Base-by-base conservation (phyloP, 1,140 invertebrate genomes). In the Chymomyza costata region DNA sequence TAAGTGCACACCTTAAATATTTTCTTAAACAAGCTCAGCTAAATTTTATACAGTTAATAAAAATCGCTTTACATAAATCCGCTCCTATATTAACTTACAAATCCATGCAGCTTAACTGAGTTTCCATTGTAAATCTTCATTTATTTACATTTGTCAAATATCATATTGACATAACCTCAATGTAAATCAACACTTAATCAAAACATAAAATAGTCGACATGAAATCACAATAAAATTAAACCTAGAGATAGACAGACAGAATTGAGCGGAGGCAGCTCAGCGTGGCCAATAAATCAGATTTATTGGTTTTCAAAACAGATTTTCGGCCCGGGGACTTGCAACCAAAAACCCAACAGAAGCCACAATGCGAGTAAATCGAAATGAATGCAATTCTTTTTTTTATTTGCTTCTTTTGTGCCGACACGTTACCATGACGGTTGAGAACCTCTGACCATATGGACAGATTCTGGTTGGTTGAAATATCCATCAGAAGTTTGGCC, bases 271-370 rank as follows among this genome's bases (percentile, higher is more conserved):
- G 28, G 47, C 13, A 32, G 28, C 45, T 57, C n/a, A 45, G 47
- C 60, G 17, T 46, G 37, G 64, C 73, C 68, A 81, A 80, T 80
- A 80, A 80, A 73, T 73, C 74, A 68, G 73, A 81, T 81, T 80
- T 80, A 80, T 80, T 80, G 73, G 74, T 80, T 80, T 81, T 81
- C 60, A 81, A 73, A 81, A 73, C 73, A 80, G 73, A 80, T 80
- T 80, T 71, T 60, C 67, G 37, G 44, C 46, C 46, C n/a, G n/a
- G n/a, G n/a, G n/a, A n/a, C n/a, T n/a, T n/a, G n/a, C n/a, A n/a
- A n/a, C n/a, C n/a, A n/a, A 57, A 50, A 43, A 45, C n/a, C n/a
- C n/a, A n/a, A n/a, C 34, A 31, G 8, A 55, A 48, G 57, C 73
- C 73, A 61, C 63, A 71, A 64, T 55, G 34, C 51, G 62, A 73